These are phyloP conservation scores for Scarus forsteni DNA, from an alignment of 2,797 vertebrate genomes.

Conservation along the genomic window DNA sequence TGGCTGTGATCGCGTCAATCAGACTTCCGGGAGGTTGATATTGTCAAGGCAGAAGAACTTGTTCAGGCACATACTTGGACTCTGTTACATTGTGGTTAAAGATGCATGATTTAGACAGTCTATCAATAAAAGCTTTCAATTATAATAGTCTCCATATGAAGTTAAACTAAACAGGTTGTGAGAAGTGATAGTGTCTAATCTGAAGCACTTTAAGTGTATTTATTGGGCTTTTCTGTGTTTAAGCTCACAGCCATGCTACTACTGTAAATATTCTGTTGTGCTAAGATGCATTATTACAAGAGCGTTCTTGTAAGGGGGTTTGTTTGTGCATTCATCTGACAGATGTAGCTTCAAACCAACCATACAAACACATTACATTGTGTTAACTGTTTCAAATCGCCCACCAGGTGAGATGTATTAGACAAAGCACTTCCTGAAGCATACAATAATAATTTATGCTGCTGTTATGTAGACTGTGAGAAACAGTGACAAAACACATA, in stretches of 20 bases:
- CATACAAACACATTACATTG: neutral
- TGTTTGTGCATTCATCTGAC: neutral
- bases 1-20: constrained; percentile 41
- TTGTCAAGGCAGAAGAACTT: constrained; percentile 2
- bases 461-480: neutral
- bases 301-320: no score
- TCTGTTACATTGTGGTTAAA: neutral
- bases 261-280: neutral
- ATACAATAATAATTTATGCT: neutral
- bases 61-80: neutral
- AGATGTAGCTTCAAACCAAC: neutral
- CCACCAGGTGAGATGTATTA: constrained; percentile 5
- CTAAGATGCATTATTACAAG: neutral
- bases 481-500: neutral
- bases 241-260: neutral
- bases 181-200: neutral
- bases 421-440: constrained; percentile 1
- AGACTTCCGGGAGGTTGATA: neutral
- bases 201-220: neutral
- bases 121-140: neutral
- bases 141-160: no score
- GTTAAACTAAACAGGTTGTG: neutral
- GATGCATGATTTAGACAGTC: neutral
- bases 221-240: neutral
- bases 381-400: constrained; percentile 6